Evolutionary conservation across 2,888 invertebrate species (phyloP).

Genomic region (Diabrotica balteata): DNA sequence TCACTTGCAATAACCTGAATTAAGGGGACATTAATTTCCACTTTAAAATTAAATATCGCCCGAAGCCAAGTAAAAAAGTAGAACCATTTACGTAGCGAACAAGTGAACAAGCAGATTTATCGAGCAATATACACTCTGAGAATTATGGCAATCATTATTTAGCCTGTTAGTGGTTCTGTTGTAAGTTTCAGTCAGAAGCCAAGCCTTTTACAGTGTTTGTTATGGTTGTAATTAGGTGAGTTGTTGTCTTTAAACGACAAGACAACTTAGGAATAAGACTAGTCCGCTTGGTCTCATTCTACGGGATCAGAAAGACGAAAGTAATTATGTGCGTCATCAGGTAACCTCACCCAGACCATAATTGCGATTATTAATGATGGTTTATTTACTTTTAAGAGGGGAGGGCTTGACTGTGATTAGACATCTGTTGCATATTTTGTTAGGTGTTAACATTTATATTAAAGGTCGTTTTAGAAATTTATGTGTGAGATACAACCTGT

Average conservation of each 20-base stretch:
- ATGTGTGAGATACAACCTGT: too few relatives aligned
- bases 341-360: slow-evolving; percentile 20
- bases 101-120: slow-evolving; percentile 20
- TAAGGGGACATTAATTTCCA: slow-evolving; percentile 5
- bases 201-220: slow-evolving; percentile 32
- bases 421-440: slow-evolving; percentile 8
- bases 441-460: too few relatives aligned
- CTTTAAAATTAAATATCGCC: slow-evolving; percentile 9
- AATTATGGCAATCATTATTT: slow-evolving; percentile 33
- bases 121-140: slow-evolving; percentile 11
- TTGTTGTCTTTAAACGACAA: slow-evolving; percentile 22
- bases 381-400: slow-evolving; percentile 3
- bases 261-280: slow-evolving; percentile 19
- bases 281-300: slow-evolving; percentile 14
- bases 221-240: slow-evolving; percentile 31
- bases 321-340: slow-evolving; percentile 21
- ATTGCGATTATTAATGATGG: slow-evolving; percentile 12
- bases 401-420: neutral
- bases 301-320: slow-evolving; percentile 10
- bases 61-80: neutral
- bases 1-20: neutral
- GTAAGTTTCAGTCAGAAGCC: slow-evolving; percentile 27
- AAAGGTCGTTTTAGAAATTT: too few relatives aligned
- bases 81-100: slow-evolving; percentile 5
- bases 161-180: slow-evolving; percentile 27